Evolutionary conservation across 2,113 vertebrate genomes (phyloP).

Genomic region (Cephalopterus ornatus): DNA sequence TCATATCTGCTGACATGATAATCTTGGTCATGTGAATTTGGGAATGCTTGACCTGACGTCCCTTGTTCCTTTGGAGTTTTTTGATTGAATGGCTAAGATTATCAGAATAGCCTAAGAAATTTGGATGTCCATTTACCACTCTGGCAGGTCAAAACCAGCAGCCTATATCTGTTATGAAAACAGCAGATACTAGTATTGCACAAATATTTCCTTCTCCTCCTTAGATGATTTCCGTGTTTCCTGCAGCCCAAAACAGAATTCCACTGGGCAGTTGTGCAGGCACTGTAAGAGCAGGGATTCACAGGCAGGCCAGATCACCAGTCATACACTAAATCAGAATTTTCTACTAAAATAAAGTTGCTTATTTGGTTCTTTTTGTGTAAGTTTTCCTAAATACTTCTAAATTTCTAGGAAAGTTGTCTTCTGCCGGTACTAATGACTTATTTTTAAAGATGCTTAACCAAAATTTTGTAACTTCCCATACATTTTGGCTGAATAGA

Average conservation of each 20-base stretch:
- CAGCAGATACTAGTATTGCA: neutral
- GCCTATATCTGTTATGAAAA: neutral
- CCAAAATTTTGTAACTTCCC: constrained; percentile 62
- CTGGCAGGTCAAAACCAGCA: neutral
- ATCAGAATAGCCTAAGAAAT: neutral
- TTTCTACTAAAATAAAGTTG: constrained; percentile 70
- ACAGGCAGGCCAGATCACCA: neutral
- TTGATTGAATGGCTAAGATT: neutral
- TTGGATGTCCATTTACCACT: neutral
- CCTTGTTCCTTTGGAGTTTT: neutral
- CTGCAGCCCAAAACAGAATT: neutral
- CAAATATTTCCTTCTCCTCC: neutral
- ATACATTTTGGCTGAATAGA: constrained; percentile 59
- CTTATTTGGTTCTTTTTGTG: constrained; percentile 72
- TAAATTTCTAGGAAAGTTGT: constrained; percentile 71
- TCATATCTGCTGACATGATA: neutral
- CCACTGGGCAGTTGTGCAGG: neutral
- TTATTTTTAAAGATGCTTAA: constrained; percentile 63
- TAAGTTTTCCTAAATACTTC: constrained; percentile 77
- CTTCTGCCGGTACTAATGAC: constrained; percentile 65
- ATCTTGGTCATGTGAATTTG: neutral
- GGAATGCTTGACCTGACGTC: neutral
- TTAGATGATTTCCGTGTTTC: neutral
- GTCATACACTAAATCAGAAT: constrained; percentile 31
- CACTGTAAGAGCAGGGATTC: neutral